Percentiles rank a stretch among this genome's conserved stretches.
Evolutionary conservation across 2,797 vertebrate species (phyloP).

Genomic region (Eidolon dupreanum): DNA sequence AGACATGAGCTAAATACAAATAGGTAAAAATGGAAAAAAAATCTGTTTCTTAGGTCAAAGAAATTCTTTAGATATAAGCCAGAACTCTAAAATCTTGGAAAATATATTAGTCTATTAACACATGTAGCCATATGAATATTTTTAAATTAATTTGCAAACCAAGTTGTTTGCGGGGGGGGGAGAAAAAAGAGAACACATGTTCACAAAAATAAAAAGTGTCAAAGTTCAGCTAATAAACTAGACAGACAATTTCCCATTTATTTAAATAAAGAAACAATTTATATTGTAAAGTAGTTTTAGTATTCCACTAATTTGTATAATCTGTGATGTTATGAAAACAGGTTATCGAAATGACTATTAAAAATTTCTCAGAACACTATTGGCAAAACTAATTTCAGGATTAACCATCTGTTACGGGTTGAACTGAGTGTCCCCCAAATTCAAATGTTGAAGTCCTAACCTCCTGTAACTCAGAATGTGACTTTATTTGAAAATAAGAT

Average conservation of each 20-base stretch:
- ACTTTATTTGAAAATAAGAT: not conserved
- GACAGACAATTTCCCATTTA: not conserved
- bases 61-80: not conserved
- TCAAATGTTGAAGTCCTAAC: not conserved
- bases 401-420: not conserved
- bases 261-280: not conserved
- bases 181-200: not conserved
- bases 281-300: not conserved
- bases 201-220: not conserved
- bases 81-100: not conserved
- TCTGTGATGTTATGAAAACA: not conserved
- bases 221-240: not conserved
- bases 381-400: not conserved
- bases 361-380: not conserved
- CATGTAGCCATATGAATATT: not conserved
- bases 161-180: not conserved
- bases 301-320: not conserved
- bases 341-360: not conserved
- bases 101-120: not conserved
- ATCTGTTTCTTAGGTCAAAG: not conserved
- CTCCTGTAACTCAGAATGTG: not conserved
- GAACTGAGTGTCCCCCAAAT: not conserved
- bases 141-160: not conserved
- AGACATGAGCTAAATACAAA: not conserved
- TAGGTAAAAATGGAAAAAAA: not conserved